Evolutionary conservation across 2,113 vertebrate genomes (phyloP).

Genomic region (Crotalus helleri): DNA sequence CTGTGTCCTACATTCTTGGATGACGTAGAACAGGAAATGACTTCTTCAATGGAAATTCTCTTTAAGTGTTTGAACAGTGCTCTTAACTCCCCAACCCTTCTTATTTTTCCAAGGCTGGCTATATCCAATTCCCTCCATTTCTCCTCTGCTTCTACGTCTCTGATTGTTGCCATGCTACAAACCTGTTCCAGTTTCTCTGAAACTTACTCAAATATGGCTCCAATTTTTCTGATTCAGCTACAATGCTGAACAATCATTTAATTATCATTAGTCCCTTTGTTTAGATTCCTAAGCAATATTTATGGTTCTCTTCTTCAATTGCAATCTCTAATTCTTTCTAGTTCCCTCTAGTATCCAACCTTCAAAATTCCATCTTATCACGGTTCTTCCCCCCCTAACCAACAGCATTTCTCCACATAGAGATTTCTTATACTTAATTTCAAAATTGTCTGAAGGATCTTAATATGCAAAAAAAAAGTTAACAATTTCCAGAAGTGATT

Average conservation of each 20-base stretch:
- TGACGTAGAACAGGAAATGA: background rate
- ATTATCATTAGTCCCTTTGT: background rate
- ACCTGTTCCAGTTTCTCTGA: background rate
- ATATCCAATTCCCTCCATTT: background rate
- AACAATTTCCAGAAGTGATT: background rate
- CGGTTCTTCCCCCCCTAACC: too few species aligned
- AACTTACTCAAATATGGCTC: background rate
- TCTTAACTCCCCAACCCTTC: background rate
- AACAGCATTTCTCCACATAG: too few species aligned
- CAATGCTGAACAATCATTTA: background rate
- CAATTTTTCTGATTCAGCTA: background rate
- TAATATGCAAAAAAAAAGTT: background rate
- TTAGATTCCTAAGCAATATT: background rate
- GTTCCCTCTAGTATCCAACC: too few species aligned
- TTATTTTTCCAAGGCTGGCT: background rate
- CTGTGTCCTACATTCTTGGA: background rate
- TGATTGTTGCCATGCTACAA: background rate
- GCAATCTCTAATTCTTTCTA: too few species aligned
- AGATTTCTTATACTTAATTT: too few species aligned
- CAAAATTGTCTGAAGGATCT: too few species aligned
- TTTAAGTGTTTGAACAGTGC: background rate
- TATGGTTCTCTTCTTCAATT: too few species aligned
- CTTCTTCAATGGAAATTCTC: background rate
- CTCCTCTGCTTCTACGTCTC: background rate
- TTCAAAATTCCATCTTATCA: too few species aligned